Conservation (phyloP, 2,113 vertebrate genomes). For the Bostrychus sinensis region DNA sequence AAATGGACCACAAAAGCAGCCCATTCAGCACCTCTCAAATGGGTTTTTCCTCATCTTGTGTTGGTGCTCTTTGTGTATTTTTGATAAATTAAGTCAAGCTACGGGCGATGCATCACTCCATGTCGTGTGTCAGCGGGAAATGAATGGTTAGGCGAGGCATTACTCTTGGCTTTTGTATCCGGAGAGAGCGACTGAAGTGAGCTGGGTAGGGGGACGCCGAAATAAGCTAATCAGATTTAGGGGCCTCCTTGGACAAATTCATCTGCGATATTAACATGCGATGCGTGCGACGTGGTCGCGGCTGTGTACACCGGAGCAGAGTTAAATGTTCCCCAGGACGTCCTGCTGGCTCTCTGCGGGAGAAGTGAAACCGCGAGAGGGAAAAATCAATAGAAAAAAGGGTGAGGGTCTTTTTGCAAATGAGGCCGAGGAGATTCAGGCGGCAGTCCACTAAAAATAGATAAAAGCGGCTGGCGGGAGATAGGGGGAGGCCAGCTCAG, state of each 20-base stretch:
- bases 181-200: slow-evolving; percentile 6
- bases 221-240: slow-evolving; percentile 54
- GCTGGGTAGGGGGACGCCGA: slow-evolving; percentile 32
- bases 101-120: slow-evolving; percentile 64
- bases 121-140: slow-evolving; percentile 66
- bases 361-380: slow-evolving; percentile 25
- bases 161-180: slow-evolving; percentile 38
- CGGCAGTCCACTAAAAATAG: slow-evolving; percentile 54
- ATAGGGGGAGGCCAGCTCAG: slow-evolving; percentile 30
- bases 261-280: slow-evolving; percentile 55
- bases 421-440: slow-evolving; percentile 45
- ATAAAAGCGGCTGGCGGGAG: slow-evolving; percentile 38
- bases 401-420: slow-evolving; percentile 35
- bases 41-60: slow-evolving; percentile 56
- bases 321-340: slow-evolving; percentile 36
- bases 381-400: slow-evolving; percentile 48
- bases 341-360: slow-evolving; percentile 26
- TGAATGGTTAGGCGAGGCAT: slow-evolving; percentile 53
- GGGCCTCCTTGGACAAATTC: slow-evolving; percentile 45
- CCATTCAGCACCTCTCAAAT: slow-evolving; percentile 72
- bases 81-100: slow-evolving; percentile 72
- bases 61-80: slow-evolving; percentile 63
- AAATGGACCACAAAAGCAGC: slow-evolving; percentile 66
- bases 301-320: slow-evolving; percentile 39
- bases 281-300: slow-evolving; percentile 39